Percentiles rank a stretch among this genome's conserved stretches.
Conservation (phyloP, 2,797 vertebrate genomes). For the Rhyacichthys aspro region DNA sequence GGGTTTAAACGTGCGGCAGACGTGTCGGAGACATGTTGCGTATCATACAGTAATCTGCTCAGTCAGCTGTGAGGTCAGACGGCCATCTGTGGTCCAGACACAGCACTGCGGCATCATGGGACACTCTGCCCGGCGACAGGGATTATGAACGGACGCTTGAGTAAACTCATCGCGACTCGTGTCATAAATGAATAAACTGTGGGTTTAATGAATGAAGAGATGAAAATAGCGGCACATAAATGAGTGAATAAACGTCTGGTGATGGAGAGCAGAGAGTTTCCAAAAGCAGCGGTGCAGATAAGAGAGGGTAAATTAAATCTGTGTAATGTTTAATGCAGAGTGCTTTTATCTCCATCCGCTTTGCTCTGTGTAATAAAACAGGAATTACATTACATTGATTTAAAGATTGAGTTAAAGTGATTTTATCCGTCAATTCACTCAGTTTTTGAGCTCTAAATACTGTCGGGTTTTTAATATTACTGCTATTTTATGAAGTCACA, state of each 20-base stretch:
- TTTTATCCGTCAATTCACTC: background rate
- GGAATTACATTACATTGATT: background rate
- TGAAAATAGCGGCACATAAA: background rate
- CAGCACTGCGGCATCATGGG: conserved; percentile 13
- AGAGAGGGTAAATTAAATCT: conserved; percentile 23
- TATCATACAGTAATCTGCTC: conserved; percentile 54
- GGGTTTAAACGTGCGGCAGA: conserved; percentile 21
- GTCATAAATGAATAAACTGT: background rate
- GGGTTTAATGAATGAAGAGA: background rate
- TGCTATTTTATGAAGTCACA: background rate
- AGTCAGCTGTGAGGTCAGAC: conserved; percentile 40
- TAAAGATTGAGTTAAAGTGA: background rate
- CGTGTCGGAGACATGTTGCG: conserved; percentile 34
- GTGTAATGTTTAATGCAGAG: conserved; percentile 6
- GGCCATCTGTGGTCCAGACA: conserved; percentile 64
- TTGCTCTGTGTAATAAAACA: background rate
- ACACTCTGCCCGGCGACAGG: background rate
- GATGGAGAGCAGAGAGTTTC: conserved; percentile 5
- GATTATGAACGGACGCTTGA: conserved; percentile 10
- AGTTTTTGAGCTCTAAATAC: background rate
- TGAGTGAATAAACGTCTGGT: background rate
- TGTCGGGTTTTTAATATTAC: background rate
- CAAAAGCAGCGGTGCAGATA: conserved; percentile 7
- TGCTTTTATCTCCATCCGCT: background rate
- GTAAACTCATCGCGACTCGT: background rate